phyloP scores from a whole-genome alignment of 2,888 invertebrate genomes.

The Synanthedon vespiformis region DNA sequence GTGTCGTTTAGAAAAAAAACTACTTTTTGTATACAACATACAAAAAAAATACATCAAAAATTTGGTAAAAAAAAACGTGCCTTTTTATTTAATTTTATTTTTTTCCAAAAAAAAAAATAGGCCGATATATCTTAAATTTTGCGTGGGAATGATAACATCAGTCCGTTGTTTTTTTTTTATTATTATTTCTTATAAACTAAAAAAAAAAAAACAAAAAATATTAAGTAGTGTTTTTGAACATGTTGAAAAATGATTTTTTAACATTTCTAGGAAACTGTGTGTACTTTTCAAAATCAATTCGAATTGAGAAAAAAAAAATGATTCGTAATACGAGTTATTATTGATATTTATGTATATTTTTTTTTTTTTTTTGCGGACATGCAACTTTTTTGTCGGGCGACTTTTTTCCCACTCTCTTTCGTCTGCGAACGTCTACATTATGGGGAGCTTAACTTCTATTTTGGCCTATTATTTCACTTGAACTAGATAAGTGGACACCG shows the following conservation, averaged over 20 bases:
- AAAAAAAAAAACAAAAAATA: not conserved
- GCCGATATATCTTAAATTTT: constrained; percentile 4
- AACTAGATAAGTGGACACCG: constrained; percentile 1
- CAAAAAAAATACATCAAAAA: constrained; percentile 4
- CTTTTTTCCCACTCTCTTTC: constrained; percentile 6
- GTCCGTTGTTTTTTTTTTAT: constrained; percentile 7
- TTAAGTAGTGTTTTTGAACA: not conserved
- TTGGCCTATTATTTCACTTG: constrained; percentile 23
- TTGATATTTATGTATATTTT: no score
- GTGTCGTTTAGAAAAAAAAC: not conserved
- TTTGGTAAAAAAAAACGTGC: not conserved
- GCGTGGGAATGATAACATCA: constrained; percentile 12
- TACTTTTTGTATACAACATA: constrained; percentile 1
- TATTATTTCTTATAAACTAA: not conserved
- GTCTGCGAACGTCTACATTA: constrained; percentile 9
- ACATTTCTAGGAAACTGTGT: not conserved
- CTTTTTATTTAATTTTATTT: no score
- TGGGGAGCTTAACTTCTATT: constrained; percentile 30
- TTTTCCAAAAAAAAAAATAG: constrained; percentile 1
- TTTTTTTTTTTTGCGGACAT: constrained; percentile 16
- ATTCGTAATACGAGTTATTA: constrained; percentile 7
- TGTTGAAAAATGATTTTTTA: not conserved
- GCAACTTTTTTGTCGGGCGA: constrained; percentile 7
- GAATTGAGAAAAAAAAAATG: not conserved
- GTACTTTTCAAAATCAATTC: not conserved